Evolutionary conservation across 2,113 vertebrate species (phyloP).

Genomic region (Uria lomvia): DNA sequence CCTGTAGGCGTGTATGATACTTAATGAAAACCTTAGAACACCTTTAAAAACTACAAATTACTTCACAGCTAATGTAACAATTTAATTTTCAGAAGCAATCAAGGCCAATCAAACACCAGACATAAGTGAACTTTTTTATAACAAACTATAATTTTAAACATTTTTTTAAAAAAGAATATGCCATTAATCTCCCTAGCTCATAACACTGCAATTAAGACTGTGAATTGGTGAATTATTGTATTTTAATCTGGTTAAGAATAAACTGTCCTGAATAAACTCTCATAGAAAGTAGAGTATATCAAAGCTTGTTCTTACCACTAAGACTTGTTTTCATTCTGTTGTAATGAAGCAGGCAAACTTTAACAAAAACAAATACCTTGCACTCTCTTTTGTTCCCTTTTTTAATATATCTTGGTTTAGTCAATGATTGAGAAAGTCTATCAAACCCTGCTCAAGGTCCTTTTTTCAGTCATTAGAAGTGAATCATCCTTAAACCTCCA

Average conservation of each 20-base stretch:
- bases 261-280: neutral
- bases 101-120: constrained; percentile 21
- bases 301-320: neutral
- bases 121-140: neutral
- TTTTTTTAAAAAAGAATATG: constrained; percentile 8
- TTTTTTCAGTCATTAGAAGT: neutral
- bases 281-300: neutral
- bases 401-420: neutral
- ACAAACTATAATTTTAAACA: constrained; percentile 26
- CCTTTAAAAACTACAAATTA: neutral
- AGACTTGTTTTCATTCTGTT: neutral
- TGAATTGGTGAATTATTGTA: neutral
- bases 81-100: constrained; percentile 28
- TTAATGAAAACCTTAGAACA: constrained; percentile 8
- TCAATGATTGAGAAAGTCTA: neutral
- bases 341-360: neutral
- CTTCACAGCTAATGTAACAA: neutral
- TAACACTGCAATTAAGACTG: constrained; percentile 20
- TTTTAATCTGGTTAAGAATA: constrained; percentile 11
- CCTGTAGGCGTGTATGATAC: neutral
- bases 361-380: neutral
- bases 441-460: neutral
- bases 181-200: neutral
- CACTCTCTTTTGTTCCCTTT: neutral
- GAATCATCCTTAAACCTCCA: neutral